These are phyloP conservation scores for Pyrrhura leucotis DNA, from an alignment of 2,797 vertebrate genomes.

Conservation along the genomic window DNA sequence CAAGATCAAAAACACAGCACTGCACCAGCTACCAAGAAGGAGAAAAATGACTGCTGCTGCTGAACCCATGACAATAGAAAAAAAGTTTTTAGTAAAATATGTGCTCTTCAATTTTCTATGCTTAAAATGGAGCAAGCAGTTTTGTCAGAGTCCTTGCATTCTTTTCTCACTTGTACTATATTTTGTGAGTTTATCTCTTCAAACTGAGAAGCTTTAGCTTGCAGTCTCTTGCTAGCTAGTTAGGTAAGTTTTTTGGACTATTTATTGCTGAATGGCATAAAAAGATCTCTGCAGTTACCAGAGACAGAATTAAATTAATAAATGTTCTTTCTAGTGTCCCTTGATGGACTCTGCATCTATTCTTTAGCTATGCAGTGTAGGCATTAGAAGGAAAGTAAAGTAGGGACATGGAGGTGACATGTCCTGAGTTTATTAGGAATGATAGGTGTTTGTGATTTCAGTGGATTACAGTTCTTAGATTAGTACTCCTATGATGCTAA, in stretches of 20 bases:
- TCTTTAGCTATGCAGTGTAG: neutral
- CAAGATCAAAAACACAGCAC: too few species aligned
- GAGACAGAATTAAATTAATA: neutral
- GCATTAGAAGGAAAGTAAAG: neutral
- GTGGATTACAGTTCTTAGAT: neutral
- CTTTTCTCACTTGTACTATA: conserved; percentile 50
- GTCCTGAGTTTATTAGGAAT: neutral
- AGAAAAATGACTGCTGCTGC: too few species aligned
- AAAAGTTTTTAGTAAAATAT: conserved; percentile 58
- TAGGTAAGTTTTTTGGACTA: neutral
- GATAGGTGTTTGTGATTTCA: neutral
- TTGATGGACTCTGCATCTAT: neutral
- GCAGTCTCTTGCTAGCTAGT: neutral
- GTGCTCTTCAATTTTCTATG: conserved; percentile 32
- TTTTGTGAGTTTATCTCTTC: conserved; percentile 60
- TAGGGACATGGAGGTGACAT: neutral
- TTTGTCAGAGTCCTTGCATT: neutral
- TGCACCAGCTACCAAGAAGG: too few species aligned
- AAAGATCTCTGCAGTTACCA: neutral
- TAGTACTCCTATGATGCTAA: neutral
- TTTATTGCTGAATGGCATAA: neutral
- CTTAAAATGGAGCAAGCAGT: neutral
- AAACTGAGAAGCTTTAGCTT: conserved; percentile 34
- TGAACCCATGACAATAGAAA: neutral
- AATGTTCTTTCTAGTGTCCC: neutral